Evolutionary conservation across 2,888 invertebrate species (phyloP).

Genomic region (Gibbula magus): DNA sequence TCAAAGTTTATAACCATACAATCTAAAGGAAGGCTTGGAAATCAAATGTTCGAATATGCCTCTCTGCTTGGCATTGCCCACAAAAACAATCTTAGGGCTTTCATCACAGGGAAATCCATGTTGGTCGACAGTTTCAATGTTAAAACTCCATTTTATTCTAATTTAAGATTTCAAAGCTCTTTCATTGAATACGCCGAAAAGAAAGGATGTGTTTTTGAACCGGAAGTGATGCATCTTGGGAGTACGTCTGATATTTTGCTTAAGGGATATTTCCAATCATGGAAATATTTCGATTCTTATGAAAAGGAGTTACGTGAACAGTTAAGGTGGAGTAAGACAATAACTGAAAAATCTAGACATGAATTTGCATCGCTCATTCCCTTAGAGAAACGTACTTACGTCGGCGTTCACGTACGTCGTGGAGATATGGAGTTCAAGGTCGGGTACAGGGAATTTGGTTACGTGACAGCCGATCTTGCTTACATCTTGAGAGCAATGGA

Average conservation of each 20-base stretch:
- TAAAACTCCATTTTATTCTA: background rate
- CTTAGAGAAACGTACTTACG: background rate
- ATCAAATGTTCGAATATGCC: slow-evolving; percentile 27
- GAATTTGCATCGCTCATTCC: slow-evolving; percentile 4
- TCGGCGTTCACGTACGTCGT: slow-evolving; percentile 42
- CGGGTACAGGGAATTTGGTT: slow-evolving; percentile 24
- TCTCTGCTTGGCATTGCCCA: slow-evolving; percentile 29
- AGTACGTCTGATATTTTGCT: background rate
- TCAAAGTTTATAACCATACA: no score
- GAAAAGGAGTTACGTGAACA: slow-evolving; percentile 28
- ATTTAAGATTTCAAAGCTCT: background rate
- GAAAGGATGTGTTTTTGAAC: slow-evolving; percentile 27
- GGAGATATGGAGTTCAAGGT: slow-evolving; percentile 34
- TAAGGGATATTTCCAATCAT: slow-evolving; percentile 40
- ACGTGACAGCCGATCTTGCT: slow-evolving; percentile 29
- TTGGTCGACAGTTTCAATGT: background rate
- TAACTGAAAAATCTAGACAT: slow-evolving; percentile 17
- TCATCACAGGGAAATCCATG: background rate
- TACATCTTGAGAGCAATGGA: slow-evolving; percentile 37
- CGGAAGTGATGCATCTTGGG: slow-evolving; percentile 8
- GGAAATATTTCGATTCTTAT: slow-evolving; percentile 39
- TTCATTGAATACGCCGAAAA: background rate
- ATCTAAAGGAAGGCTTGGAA: slow-evolving; percentile 23
- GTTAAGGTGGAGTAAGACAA: slow-evolving; percentile 29
- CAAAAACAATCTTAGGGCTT: background rate